Conservation (phyloP, 2,113 vertebrate genomes). For the Cathartes aura region DNA sequence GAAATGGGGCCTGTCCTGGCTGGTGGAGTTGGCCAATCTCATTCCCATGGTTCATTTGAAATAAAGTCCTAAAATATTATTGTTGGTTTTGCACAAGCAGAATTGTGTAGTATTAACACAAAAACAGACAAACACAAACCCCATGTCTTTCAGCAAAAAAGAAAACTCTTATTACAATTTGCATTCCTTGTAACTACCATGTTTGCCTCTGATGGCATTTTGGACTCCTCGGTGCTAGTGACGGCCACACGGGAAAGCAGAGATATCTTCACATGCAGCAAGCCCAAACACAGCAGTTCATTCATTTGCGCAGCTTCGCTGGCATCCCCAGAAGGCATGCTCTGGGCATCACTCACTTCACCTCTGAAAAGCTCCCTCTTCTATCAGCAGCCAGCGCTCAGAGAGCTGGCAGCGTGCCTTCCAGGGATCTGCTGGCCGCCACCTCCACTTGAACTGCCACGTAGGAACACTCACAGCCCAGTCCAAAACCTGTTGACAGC, state of each 20-base stretch:
- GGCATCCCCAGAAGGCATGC: background rate
- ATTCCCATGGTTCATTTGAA: background rate
- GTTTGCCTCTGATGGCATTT: background rate
- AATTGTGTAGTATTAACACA: background rate
- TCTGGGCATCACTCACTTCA: background rate
- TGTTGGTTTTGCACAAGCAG: background rate
- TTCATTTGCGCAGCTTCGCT: rapidly evolving
- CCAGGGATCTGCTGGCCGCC: background rate
- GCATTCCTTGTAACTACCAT: background rate
- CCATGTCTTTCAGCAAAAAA: background rate
- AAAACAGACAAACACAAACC: background rate
- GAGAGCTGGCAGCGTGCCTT: background rate
- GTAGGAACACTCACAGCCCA: background rate
- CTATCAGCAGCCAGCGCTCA: background rate
- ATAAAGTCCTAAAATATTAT: background rate
- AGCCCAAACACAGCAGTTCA: background rate
- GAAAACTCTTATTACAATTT: background rate
- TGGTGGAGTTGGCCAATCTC: background rate
- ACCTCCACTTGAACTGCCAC: background rate
- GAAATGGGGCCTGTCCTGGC: background rate
- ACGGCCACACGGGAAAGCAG: background rate
- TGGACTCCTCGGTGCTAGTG: background rate
- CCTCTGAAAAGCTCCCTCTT: background rate
- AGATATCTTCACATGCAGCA: background rate
- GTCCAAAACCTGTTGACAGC: constrained; percentile 23